A percentile compares a stretch with the other conserved stretches of the same genome.
These are phyloP conservation scores for Columba livia DNA, from an alignment of 2,113 vertebrate species.

Conservation along the genomic window DNA sequence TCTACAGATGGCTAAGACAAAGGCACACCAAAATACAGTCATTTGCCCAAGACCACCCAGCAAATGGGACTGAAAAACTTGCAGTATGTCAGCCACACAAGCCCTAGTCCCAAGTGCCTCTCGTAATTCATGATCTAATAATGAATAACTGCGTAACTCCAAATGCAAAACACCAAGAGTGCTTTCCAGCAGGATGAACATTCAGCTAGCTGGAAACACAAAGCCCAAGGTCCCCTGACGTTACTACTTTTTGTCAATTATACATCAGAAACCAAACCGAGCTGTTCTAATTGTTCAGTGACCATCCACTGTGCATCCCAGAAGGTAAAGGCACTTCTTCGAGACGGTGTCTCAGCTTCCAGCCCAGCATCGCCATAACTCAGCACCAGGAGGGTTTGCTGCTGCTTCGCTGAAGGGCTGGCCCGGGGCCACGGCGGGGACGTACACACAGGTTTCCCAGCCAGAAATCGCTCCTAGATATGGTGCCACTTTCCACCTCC, in stretches of 20 bases:
- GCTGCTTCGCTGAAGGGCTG: rapidly evolving
- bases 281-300: background rate
- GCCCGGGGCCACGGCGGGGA: background rate
- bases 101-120: background rate
- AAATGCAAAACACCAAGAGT: background rate
- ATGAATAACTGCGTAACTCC: background rate
- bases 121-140: background rate
- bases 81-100: background rate
- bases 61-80: background rate
- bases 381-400: background rate
- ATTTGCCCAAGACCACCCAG: background rate
- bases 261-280: background rate
- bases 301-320: background rate
- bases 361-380: background rate
- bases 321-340: background rate
- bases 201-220: background rate
- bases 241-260: background rate
- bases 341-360: background rate
- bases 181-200: background rate
- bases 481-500: background rate
- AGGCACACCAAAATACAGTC: background rate
- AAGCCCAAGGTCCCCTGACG: background rate
- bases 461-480: rapidly evolving
- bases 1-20: background rate
- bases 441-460: background rate